A percentile compares a stretch with the other conserved stretches of the same genome.
These are phyloP conservation scores for Flabesymbios commensalis DNA, from an alignment of 2,888 invertebrate species.

Conservation along the genomic window DNA sequence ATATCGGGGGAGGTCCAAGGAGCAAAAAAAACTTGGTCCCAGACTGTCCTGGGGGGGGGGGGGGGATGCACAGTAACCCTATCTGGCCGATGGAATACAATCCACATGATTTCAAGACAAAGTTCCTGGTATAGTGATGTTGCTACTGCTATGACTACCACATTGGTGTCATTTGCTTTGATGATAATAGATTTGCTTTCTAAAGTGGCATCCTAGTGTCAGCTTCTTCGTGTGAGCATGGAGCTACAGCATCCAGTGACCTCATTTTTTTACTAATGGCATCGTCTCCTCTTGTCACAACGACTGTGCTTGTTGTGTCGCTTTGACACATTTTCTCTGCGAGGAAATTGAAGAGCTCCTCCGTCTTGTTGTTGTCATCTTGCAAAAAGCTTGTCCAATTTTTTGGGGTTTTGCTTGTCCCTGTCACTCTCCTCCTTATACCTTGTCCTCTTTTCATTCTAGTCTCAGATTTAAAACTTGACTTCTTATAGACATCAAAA, in stretches of 20 bases:
- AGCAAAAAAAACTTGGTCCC: too few species aligned
- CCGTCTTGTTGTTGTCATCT: background rate
- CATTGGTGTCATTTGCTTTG: conserved; percentile 19
- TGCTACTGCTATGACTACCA: conserved; percentile 15
- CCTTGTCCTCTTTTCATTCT: background rate
- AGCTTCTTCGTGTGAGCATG: conserved; percentile 32
- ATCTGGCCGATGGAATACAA: too few species aligned
- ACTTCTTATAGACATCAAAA: conserved; percentile 19
- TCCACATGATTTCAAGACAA: conserved; percentile 31
- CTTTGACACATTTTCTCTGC: conserved; percentile 21
- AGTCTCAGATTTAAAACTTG: conserved; percentile 1
- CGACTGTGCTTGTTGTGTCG: conserved; percentile 10
- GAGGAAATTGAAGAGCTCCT: conserved; percentile 30
- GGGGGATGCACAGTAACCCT: too few species aligned
- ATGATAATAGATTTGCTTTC: conserved; percentile 17
- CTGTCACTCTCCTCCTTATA: conserved; percentile 1
- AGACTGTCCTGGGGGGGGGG: too few species aligned
- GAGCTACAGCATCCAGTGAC: conserved; percentile 7
- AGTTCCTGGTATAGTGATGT: conserved; percentile 8
- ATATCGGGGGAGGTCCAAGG: too few species aligned
- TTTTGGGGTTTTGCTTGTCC: background rate
- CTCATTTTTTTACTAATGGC: conserved; percentile 11
- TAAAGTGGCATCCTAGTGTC: conserved; percentile 18
- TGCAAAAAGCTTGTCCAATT: background rate
- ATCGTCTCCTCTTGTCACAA: conserved; percentile 27